phyloP scores from a whole-genome alignment of 2,888 invertebrate species.

The Theretra japonica region DNA sequence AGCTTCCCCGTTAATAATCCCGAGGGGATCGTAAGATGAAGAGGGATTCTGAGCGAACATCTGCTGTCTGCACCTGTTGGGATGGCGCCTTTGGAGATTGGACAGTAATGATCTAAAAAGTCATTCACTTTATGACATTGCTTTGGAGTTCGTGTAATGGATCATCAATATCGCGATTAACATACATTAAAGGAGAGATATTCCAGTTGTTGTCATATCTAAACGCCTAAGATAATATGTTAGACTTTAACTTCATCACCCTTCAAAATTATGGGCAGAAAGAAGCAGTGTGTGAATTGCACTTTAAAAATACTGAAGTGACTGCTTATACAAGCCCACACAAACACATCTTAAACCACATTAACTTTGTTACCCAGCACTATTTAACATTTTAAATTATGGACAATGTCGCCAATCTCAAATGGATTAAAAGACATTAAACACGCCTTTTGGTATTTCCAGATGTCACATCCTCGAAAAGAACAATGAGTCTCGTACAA shows the following conservation, averaged over 20 bases:
- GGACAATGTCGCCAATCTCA: background rate
- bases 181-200: too few species aligned
- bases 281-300: background rate
- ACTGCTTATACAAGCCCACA: background rate
- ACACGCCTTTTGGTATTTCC: background rate
- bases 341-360: background rate
- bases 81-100: background rate
- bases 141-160: too few species aligned
- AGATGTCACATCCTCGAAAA: background rate
- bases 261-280: too few species aligned
- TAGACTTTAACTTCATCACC: too few species aligned
- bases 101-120: background rate
- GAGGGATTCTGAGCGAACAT: background rate
- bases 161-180: too few species aligned
- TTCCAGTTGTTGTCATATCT: too few species aligned
- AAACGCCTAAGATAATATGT: too few species aligned
- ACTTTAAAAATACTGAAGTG: background rate
- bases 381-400: background rate
- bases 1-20: background rate
- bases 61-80: background rate
- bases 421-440: background rate
- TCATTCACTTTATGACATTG: too few species aligned
- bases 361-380: background rate
- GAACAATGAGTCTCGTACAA: constrained; percentile 10
- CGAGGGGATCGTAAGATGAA: background rate